Percentiles rank a stretch among this genome's conserved stretches.
Conservation (phyloP, 2,797 vertebrate species). For the Natrix natrix region DNA sequence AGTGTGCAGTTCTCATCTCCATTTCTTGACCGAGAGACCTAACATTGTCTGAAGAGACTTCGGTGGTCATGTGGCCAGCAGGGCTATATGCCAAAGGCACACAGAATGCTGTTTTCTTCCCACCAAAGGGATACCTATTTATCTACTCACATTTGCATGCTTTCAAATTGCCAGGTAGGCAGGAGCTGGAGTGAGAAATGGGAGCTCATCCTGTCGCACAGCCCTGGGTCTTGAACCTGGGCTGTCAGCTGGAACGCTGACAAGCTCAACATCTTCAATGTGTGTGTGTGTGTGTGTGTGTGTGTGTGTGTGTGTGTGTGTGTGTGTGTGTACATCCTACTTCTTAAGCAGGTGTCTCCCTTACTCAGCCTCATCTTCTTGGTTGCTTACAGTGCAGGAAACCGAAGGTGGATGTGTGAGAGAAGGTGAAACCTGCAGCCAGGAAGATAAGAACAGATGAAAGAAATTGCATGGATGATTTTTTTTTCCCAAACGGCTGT, state of each 20-base stretch:
- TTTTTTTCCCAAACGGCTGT: conserved; percentile 10
- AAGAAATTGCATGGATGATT: conserved; percentile 16
- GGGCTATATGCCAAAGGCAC: background rate
- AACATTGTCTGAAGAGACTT: background rate
- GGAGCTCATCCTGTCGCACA: no score
- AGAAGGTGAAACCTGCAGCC: conserved; percentile 27
- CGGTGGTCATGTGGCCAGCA: background rate
- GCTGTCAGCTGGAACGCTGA: no score
- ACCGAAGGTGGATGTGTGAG: background rate
- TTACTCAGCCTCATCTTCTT: background rate
- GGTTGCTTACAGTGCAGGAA: background rate
- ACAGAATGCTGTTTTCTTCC: background rate
- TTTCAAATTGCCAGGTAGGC: background rate
- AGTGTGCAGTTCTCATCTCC: background rate
- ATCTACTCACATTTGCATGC: background rate
- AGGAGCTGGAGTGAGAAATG: no score
- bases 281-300: no score
- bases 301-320: no score
- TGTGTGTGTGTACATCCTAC: no score
- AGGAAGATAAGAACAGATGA: conserved; percentile 23
- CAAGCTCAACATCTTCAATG: no score
- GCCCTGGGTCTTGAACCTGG: no score
- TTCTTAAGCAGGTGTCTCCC: background rate
- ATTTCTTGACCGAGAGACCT: fast-evolving
- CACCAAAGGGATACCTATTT: background rate